Base-by-base conservation (phyloP, 2,888 invertebrate genomes). In the Elmis aenea region DNA sequence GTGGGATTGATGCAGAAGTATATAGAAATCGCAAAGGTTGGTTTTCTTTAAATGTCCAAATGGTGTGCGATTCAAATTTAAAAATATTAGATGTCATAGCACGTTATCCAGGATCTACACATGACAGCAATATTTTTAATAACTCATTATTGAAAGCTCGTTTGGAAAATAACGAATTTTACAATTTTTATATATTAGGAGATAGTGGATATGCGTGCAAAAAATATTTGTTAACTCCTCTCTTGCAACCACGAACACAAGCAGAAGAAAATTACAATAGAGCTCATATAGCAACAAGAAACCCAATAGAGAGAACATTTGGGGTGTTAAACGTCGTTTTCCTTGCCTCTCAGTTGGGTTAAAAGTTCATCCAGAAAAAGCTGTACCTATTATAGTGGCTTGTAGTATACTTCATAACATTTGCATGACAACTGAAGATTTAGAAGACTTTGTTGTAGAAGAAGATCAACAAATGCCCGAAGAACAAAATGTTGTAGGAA, bases 381-480 rank as follows among this genome's bases (percentile, higher is more conserved):
- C 18, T 18, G 6, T 18, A 5, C 18, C 18, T 5, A 18, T 18
- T 5, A 23, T n/a, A n/a, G 13, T 48, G 9, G 40, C 45, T 23
- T 34, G 34, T 30, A 39, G 42, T 34, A 35, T 49, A 15, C 28
- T 49, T 9, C 46, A 49, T 31, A 49, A 49, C 22, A 43, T 46
- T 25, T 43, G 45, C 23, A 28, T 37, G 21, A 29, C 32, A 27
- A 26, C 38, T 26, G 37, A 33, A 33, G 33, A 18, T 13, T 20
- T 14, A n/a, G n/a, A n/a, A n/a, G n/a, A n/a, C n/a, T n/a, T n/a
- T 14, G 12, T 33, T 33, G 12, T n/a, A 18, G 32, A 37, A 10
- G 30, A 42, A 12, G 13, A 14, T 22, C 8, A 20, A 23, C 12
- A 41, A 13, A 16, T 9, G 15, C 9, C 11, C 13, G n/a, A 18